phyloP scores from a whole-genome alignment of 2,113 vertebrate species.

The Agelaius phoeniceus region DNA sequence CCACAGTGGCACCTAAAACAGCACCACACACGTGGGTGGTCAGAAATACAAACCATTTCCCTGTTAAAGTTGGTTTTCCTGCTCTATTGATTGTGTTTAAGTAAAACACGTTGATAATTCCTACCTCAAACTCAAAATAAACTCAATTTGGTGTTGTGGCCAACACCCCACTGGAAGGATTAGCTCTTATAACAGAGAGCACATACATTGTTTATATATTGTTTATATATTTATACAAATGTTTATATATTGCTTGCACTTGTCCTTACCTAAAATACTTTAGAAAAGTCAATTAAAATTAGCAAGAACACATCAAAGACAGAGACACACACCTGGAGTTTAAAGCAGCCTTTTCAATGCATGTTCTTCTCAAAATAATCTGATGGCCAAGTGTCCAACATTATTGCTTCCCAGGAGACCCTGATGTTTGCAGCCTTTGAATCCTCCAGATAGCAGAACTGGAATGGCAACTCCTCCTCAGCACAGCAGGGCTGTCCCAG shows the following conservation, averaged over 20 bases:
- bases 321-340: background rate
- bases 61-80: background rate
- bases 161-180: background rate
- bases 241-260: background rate
- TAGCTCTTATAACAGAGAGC: background rate
- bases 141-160: background rate
- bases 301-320: background rate
- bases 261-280: background rate
- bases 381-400: background rate
- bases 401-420: background rate
- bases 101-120: background rate
- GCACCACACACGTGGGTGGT: background rate
- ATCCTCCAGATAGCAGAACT: background rate
- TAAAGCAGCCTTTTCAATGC: background rate
- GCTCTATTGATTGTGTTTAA: background rate
- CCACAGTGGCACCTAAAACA: background rate
- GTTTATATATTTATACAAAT: background rate
- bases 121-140: background rate
- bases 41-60: background rate
- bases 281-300: background rate
- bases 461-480: background rate
- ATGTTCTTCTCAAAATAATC: background rate
- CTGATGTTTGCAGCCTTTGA: background rate
- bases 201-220: background rate
- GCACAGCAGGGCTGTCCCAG: accelerated